These are phyloP conservation scores for Geophilus truncorum DNA, from an alignment of 2,888 invertebrate species.

Conservation along the genomic window DNA sequence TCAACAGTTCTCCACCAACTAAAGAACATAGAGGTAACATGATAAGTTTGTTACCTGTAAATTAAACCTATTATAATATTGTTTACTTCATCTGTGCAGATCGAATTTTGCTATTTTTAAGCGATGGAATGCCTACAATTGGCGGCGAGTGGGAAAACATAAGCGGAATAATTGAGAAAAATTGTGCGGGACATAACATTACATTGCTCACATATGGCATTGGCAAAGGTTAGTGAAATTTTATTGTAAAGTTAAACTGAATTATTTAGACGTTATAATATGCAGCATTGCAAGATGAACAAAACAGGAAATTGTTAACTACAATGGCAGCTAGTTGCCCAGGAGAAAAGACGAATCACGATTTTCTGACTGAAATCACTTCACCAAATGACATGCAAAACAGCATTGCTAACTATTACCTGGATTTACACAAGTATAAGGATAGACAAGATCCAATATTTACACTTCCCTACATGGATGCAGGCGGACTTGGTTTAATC, in stretches of 20 bases:
- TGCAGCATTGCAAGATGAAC: constrained; percentile 25
- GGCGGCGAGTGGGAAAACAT: constrained; percentile 4
- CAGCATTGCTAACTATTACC: constrained; percentile 25
- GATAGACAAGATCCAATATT: neutral
- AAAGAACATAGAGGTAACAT: neutral
- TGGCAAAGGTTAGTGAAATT: neutral
- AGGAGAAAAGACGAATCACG: neutral
- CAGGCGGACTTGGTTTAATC: neutral
- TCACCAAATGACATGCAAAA: neutral
- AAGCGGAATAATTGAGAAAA: neutral
- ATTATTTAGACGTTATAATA: neutral
- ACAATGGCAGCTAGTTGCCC: neutral
- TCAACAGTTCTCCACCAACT: neutral
- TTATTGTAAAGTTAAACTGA: neutral
- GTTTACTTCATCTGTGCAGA: too few relatives aligned
- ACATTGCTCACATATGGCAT: constrained; percentile 18
- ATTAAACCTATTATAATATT: too few relatives aligned
- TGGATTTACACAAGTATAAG: neutral
- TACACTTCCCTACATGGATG: constrained; percentile 29
- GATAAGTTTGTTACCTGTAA: neutral
- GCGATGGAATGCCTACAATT: constrained; percentile 29
- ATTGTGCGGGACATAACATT: neutral
- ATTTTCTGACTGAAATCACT: neutral
- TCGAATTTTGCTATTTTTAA: constrained; percentile 25
- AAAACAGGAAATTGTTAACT: neutral